These are phyloP conservation scores for Drosophila baimaii DNA, from an alignment of 1,140 invertebrate genomes.

Conservation along the genomic window DNA sequence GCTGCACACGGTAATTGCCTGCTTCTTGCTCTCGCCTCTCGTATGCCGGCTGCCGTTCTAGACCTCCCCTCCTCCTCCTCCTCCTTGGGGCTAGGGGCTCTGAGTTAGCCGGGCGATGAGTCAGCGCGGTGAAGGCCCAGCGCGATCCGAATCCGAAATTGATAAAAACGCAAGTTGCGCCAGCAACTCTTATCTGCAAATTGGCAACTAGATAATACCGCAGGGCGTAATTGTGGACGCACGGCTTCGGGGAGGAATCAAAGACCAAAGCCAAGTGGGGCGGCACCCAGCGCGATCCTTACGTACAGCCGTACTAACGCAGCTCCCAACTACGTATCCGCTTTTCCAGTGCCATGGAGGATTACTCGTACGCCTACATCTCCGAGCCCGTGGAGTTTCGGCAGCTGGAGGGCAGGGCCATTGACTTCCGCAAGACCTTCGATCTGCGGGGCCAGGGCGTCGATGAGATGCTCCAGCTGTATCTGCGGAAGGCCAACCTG, in stretches of 20 bases:
- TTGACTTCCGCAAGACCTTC: slow-evolving; percentile 79
- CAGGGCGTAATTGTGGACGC: slow-evolving; percentile 20
- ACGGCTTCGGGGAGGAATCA: slow-evolving; percentile 11
- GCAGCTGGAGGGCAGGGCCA: slow-evolving; percentile 61
- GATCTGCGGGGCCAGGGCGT: slow-evolving; percentile 72
- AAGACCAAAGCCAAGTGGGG: slow-evolving; percentile 20
- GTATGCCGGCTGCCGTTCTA: background rate
- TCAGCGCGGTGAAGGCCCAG: slow-evolving; percentile 43
- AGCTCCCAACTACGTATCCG: slow-evolving; percentile 59
- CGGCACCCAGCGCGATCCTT: slow-evolving; percentile 11
- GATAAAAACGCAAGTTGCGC: slow-evolving; percentile 50
- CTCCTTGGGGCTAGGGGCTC: background rate
- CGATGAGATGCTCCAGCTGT: slow-evolving; percentile 76
- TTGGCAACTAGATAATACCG: slow-evolving; percentile 65
- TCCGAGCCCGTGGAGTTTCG: slow-evolving; percentile 78
- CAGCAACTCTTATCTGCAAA: slow-evolving; percentile 62
- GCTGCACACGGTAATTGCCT: slow-evolving; percentile 33
- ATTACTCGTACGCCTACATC: slow-evolving; percentile 67
- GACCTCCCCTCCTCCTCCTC: too few species aligned
- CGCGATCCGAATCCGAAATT: slow-evolving; percentile 58
- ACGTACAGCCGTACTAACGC: slow-evolving; percentile 57
- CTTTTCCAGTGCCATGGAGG: slow-evolving; percentile 60
- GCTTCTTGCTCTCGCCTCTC: background rate
- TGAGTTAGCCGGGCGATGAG: slow-evolving; percentile 28
- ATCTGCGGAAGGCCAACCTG: slow-evolving; percentile 71